Evolutionary conservation across 2,888 invertebrate species (phyloP).

Genomic region (Eledona agricola): DNA sequence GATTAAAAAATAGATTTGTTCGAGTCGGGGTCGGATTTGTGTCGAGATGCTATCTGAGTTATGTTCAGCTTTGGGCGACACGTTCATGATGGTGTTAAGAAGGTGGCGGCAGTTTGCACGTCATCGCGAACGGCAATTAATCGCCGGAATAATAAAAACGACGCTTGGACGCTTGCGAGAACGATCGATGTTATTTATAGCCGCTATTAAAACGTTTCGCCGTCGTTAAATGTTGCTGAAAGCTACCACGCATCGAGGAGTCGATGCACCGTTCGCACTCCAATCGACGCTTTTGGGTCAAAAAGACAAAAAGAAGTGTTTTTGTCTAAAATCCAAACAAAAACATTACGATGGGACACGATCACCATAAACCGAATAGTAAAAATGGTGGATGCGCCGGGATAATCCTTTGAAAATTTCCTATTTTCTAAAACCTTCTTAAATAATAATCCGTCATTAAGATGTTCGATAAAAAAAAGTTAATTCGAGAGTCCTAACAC

Average conservation of each 20-base stretch:
- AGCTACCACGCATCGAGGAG: conserved; percentile 8
- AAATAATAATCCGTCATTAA: too few relatives aligned
- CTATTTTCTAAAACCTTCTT: too few relatives aligned
- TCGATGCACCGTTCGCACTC: too few relatives aligned
- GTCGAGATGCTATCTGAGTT: conserved; percentile 24
- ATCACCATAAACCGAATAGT: too few relatives aligned
- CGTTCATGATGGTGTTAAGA: conserved; percentile 25
- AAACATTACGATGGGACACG: too few relatives aligned
- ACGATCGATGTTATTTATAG: conserved; percentile 29
- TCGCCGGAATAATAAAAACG: conserved; percentile 18
- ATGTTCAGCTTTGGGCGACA: conserved; percentile 23
- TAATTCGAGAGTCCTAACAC: too few relatives aligned
- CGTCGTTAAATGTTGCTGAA: conserved; percentile 23
- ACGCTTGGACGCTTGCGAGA: conserved; percentile 4
- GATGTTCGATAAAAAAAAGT: too few relatives aligned
- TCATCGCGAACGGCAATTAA: conserved; percentile 15
- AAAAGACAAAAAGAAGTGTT: too few relatives aligned
- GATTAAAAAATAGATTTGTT: conserved; percentile 30
- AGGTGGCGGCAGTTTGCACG: conserved; percentile 22
- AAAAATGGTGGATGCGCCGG: too few relatives aligned
- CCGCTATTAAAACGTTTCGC: conserved; percentile 26
- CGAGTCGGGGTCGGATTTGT: conserved; percentile 14
- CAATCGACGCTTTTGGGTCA: background rate
- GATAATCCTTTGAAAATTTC: too few relatives aligned
- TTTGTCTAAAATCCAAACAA: too few relatives aligned